A percentile compares a stretch with the other conserved stretches of the same genome.
These are phyloP conservation scores for Andrena marginata DNA, from an alignment of 2,888 invertebrate species.

Conservation along the genomic window DNA sequence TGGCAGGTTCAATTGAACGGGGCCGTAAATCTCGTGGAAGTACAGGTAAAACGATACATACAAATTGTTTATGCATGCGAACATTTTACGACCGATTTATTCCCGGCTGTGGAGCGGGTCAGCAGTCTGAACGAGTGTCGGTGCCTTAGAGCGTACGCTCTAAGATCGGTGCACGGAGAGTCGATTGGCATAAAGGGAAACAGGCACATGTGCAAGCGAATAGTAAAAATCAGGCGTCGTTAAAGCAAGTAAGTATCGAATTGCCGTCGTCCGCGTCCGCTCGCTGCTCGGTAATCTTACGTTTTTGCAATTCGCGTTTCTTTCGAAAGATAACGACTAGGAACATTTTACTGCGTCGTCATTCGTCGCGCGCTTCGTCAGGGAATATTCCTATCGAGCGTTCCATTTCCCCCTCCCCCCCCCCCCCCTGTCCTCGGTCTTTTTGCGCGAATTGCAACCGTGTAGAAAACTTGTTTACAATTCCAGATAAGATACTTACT, in stretches of 20 bases:
- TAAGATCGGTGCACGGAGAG: too few species aligned
- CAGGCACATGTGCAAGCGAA: too few species aligned
- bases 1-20: conserved; percentile 6
- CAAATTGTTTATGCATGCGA: conserved; percentile 23
- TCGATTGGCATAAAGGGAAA: too few species aligned
- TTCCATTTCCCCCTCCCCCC: neutral
- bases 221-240: too few species aligned
- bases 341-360: conserved; percentile 22
- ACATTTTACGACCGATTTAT: conserved; percentile 6
- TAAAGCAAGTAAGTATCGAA: too few species aligned
- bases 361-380: neutral
- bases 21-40: conserved; percentile 6
- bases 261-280: neutral
- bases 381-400: conserved; percentile 42
- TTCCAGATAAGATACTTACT: conserved; percentile 37
- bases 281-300: neutral
- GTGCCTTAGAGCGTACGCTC: too few species aligned
- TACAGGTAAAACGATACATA: neutral
- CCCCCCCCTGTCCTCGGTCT: neutral
- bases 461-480: conserved; percentile 46
- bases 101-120: neutral
- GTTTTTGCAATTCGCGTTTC: neutral
- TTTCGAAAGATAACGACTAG: neutral
- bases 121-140: neutral
- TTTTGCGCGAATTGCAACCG: conserved; percentile 22